A percentile compares a stretch with the other conserved stretches of the same genome.
phyloP scores from a whole-genome alignment of 1,140 invertebrate genomes.

The Trachymyrmex cornetzi region DNA sequence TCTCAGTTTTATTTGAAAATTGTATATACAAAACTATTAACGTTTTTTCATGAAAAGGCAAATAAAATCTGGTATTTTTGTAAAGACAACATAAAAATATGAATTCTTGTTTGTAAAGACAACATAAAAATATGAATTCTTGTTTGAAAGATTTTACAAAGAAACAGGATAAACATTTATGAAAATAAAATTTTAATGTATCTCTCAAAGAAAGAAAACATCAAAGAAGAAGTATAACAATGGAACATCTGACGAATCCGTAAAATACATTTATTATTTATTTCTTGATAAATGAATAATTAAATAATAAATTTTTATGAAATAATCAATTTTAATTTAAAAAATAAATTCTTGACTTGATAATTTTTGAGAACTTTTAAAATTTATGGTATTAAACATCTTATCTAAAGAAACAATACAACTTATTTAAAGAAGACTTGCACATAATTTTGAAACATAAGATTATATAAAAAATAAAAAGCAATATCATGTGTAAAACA shows the following conservation, averaged over 20 bases:
- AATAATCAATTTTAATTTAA: neutral
- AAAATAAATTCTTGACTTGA: neutral
- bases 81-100: neutral
- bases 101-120: neutral
- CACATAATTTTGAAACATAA: neutral
- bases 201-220: neutral
- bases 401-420: neutral
- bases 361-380: neutral
- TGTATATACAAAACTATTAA: neutral
- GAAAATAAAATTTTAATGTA: neutral
- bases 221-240: neutral
- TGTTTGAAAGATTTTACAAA: neutral
- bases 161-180: neutral
- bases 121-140: neutral
- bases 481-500: neutral
- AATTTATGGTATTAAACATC: neutral
- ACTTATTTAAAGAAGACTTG: neutral
- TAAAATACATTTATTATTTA: no score
- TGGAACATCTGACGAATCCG: no score
- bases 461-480: neutral
- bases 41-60: neutral
- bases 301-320: no score
- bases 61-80: neutral
- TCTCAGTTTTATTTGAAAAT: conserved; percentile 19
- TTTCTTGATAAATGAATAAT: no score